Evolutionary conservation across 2,113 vertebrate species (phyloP).

Genomic region (Rhodinocichla rosea): DNA sequence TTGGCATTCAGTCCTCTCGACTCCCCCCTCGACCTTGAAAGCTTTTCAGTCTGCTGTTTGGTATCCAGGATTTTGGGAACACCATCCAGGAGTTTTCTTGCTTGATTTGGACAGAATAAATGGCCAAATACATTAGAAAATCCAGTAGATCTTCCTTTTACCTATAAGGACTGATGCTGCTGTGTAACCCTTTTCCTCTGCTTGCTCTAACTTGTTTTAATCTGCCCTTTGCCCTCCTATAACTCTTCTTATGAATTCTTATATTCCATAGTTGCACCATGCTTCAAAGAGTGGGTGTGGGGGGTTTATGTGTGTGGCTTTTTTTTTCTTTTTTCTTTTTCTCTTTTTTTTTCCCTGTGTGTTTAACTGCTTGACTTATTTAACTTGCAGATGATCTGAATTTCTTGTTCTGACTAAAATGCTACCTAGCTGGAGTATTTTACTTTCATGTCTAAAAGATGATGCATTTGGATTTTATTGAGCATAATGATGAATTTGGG

Average conservation of each 20-base stretch:
- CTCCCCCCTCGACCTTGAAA: neutral
- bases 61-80: neutral
- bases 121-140: neutral
- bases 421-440: neutral
- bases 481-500: neutral
- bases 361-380: neutral
- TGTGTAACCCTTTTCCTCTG: neutral
- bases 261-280: neutral
- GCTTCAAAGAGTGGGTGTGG: conserved; percentile 58
- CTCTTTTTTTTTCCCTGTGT: rapidly evolving
- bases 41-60: neutral
- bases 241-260: conserved; percentile 50
- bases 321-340: neutral
- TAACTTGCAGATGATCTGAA: conserved; percentile 36
- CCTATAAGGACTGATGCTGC: neutral
- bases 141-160: neutral
- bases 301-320: conserved; percentile 31
- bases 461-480: neutral
- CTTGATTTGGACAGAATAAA: neutral
- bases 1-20: neutral
- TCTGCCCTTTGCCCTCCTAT: conserved; percentile 59
- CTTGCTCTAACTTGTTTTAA: conserved; percentile 43
- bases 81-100: neutral
- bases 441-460: neutral
- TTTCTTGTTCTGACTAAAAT: conserved; percentile 8